phyloP scores from a whole-genome alignment of 2,888 invertebrate genomes.

The Sabellastarte sp. region DNA sequence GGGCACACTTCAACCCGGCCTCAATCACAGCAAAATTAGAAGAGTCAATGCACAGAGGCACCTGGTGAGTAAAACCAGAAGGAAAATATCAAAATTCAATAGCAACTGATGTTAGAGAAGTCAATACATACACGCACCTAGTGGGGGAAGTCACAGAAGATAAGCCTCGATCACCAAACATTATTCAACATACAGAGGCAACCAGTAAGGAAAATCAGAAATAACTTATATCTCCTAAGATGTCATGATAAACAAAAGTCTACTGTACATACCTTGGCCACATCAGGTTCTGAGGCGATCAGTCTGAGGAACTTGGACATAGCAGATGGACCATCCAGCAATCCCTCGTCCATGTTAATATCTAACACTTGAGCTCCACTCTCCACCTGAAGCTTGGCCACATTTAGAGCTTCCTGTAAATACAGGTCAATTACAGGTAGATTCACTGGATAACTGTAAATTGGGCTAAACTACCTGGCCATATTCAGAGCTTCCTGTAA shows the following conservation, averaged over 20 bases:
- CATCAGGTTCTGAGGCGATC: slow-evolving; percentile 65
- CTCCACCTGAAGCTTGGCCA: slow-evolving; percentile 65
- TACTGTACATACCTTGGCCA: slow-evolving; percentile 62
- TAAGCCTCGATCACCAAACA: too few species aligned
- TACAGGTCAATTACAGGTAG: not conserved
- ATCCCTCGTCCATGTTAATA: slow-evolving; percentile 67
- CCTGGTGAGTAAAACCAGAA: slow-evolving; percentile 52
- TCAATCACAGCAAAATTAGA: slow-evolving; percentile 65
- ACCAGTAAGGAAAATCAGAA: too few species aligned
- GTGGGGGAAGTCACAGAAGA: not conserved
- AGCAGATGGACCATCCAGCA: slow-evolving; percentile 63
- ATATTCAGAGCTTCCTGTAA: slow-evolving; percentile 62
- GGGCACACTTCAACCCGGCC: slow-evolving; percentile 64
- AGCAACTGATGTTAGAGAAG: not conserved
- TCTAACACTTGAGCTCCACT: slow-evolving; percentile 66
- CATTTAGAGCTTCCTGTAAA: slow-evolving; percentile 61
- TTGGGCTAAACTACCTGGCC: too few species aligned
- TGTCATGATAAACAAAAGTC: too few species aligned
- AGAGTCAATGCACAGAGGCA: slow-evolving; percentile 66
- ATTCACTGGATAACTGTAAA: not conserved
- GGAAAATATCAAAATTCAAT: not conserved
- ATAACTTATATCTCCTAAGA: too few species aligned
- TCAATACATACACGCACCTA: too few species aligned
- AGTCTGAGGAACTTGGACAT: slow-evolving; percentile 65
- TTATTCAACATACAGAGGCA: too few species aligned